Conservation (phyloP, 2,113 vertebrate species). For the Caranx melampygus region DNA sequence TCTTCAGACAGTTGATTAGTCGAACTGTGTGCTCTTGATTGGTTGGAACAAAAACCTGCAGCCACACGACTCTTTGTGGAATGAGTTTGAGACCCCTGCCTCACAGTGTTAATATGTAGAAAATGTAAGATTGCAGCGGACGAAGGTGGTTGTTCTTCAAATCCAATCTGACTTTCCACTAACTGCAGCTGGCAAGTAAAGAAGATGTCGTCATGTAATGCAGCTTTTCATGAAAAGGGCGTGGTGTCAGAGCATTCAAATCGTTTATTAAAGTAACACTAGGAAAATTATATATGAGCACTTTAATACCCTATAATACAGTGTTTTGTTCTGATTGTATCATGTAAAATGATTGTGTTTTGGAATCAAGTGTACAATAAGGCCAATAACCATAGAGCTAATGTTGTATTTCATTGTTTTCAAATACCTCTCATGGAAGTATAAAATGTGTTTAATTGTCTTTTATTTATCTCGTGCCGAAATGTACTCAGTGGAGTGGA, state of each 20-base stretch:
- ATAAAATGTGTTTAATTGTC: constrained; percentile 58
- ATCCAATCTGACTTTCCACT: constrained; percentile 16
- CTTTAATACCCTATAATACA: constrained; percentile 73
- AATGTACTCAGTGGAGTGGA: constrained; percentile 60
- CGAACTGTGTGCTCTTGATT: too few relatives aligned
- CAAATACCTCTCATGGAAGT: constrained; percentile 73
- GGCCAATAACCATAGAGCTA: constrained; percentile 71
- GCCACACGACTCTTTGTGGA: too few relatives aligned
- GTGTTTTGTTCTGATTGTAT: constrained; percentile 76
- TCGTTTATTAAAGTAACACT: constrained; percentile 22
- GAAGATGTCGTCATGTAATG: constrained; percentile 7
- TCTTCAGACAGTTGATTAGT: too few relatives aligned
- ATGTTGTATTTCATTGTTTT: constrained; percentile 68
- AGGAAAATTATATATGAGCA: constrained; percentile 73
- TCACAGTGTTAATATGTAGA: not conserved
- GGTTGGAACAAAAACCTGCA: too few relatives aligned
- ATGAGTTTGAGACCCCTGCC: too few relatives aligned
- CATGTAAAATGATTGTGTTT: constrained; percentile 76
- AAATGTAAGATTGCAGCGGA: not conserved
- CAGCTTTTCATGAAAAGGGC: constrained; percentile 10
- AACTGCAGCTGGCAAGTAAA: constrained; percentile 5
- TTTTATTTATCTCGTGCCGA: constrained; percentile 76
- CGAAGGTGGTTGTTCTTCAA: not conserved
- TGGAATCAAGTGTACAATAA: constrained; percentile 65
- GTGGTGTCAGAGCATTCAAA: constrained; percentile 19